Evolutionary conservation across 2,888 invertebrate genomes (phyloP).

Genomic region (Parapristionchus giblindavisi): DNA sequence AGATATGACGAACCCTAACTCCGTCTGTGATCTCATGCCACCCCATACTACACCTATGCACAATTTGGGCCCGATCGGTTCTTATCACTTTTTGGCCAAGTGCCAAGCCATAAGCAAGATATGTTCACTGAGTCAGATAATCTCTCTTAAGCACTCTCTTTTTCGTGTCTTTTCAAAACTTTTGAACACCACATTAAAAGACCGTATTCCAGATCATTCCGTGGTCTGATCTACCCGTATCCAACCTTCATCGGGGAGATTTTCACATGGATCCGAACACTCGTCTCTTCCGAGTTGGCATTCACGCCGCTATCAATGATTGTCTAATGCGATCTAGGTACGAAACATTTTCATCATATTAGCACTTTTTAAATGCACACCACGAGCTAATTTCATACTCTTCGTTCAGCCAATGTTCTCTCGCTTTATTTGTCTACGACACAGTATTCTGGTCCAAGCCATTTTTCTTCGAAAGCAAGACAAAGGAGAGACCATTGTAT

Average conservation of each 20-base stretch:
- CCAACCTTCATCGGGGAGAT: conserved; percentile 35
- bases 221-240: conserved; percentile 51
- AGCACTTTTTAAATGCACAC: too few species aligned
- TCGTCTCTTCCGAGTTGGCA: conserved; percentile 10
- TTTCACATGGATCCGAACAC: conserved; percentile 21
- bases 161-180: background rate
- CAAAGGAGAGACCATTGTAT: too few species aligned
- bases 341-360: too few species aligned
- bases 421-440: too few species aligned
- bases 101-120: background rate
- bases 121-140: background rate
- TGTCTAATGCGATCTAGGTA: conserved; percentile 19
- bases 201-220: conserved; percentile 39
- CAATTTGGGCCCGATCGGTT: background rate
- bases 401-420: too few species aligned
- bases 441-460: too few species aligned
- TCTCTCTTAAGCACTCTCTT: background rate
- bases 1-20: too few species aligned
- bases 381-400: too few species aligned
- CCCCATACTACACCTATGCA: background rate
- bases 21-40: too few species aligned
- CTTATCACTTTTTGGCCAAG: background rate
- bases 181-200: background rate
- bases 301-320: conserved; percentile 26
- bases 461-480: too few species aligned